phyloP scores from a whole-genome alignment of 2,888 invertebrate genomes.

The Entomobrya multifasciata region DNA sequence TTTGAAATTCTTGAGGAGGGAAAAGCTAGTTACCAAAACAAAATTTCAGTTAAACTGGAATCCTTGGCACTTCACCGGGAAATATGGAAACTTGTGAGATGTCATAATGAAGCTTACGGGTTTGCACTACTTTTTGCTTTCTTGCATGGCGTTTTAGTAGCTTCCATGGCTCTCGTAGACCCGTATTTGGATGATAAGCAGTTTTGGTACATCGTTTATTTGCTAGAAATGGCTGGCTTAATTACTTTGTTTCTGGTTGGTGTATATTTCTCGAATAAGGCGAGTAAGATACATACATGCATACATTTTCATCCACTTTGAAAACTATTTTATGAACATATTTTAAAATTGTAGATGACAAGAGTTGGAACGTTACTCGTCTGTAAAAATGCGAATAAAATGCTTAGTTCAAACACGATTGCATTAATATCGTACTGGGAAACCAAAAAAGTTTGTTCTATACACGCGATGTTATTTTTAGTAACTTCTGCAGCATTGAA shows the following conservation, averaged over 20 bases:
- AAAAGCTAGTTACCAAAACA: too few species aligned
- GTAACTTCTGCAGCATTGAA: neutral
- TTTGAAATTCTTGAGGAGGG: too few species aligned
- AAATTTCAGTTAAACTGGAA: too few species aligned
- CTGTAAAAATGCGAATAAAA: neutral
- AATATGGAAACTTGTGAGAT: neutral
- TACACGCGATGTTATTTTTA: neutral
- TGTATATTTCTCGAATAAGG: neutral
- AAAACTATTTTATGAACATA: neutral
- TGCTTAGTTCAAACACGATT: neutral
- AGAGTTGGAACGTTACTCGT: neutral
- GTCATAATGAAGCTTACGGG: neutral
- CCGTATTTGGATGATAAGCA: neutral
- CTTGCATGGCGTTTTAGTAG: neutral
- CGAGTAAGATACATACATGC: neutral
- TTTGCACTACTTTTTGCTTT: neutral
- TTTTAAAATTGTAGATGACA: neutral
- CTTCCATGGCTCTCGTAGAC: neutral
- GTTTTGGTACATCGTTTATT: neutral
- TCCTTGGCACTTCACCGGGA: neutral
- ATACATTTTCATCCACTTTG: neutral
- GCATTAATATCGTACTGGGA: neutral
- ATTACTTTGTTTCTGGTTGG: neutral
- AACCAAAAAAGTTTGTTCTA: neutral
- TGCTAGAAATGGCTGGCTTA: constrained; percentile 2